A percentile compares a stretch with the other conserved stretches of the same genome.
These are phyloP conservation scores for Sphinx pinastri DNA, from an alignment of 2,888 invertebrate genomes.

Conservation along the genomic window DNA sequence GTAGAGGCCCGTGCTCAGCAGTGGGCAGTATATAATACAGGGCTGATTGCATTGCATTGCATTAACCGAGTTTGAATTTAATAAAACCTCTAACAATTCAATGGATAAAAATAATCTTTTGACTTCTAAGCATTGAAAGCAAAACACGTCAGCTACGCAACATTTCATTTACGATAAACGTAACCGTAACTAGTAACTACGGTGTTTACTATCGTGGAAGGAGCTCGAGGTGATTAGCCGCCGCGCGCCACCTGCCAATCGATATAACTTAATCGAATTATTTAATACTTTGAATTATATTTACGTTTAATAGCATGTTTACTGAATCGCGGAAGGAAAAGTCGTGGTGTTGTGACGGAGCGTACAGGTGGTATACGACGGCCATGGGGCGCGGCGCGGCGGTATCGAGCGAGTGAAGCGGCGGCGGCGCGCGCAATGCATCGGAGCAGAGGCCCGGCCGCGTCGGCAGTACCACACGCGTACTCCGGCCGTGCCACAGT, in stretches of 20 bases:
- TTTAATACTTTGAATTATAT: not conserved
- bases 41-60: no score
- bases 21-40: no score
- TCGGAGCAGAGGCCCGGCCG: slow-evolving; percentile 63
- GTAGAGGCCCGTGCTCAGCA: no score
- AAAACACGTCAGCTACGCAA: not conserved
- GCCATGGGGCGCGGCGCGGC: slow-evolving; percentile 71
- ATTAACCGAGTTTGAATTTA: no score
- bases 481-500: slow-evolving; percentile 34
- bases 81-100: not conserved
- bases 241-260: not conserved
- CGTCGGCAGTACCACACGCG: slow-evolving; percentile 41
- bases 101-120: not conserved
- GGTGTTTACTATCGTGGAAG: not conserved
- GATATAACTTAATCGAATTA: not conserved
- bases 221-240: not conserved
- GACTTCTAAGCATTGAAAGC: not conserved
- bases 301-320: slow-evolving; percentile 5
- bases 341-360: slow-evolving; percentile 77
- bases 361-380: slow-evolving; percentile 77
- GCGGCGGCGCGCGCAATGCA: slow-evolving; percentile 71
- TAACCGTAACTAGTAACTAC: slow-evolving; percentile 6
- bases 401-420: slow-evolving; percentile 62
- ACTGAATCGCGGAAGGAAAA: slow-evolving; percentile 43
- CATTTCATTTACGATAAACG: not conserved